Conservation (phyloP, 2,888 invertebrate species). For the Erebia aethiops region DNA sequence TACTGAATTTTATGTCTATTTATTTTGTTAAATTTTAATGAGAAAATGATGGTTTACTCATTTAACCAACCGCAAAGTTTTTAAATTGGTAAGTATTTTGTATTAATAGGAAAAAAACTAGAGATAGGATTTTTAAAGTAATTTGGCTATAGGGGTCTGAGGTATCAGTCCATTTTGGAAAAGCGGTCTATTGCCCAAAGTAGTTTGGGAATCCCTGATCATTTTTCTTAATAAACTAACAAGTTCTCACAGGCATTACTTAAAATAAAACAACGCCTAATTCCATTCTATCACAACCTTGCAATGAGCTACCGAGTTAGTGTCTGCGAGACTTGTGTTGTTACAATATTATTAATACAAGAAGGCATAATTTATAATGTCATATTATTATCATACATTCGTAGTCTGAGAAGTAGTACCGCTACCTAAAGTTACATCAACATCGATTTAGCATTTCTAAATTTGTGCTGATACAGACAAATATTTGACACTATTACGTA, state of each 20-base stretch:
- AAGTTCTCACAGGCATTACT: slow-evolving; percentile 62
- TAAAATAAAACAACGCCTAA: slow-evolving; percentile 55
- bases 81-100: too few species aligned
- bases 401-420: not conserved
- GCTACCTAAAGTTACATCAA: slow-evolving; percentile 1
- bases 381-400: not conserved
- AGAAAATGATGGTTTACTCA: too few species aligned
- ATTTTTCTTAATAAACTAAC: not conserved
- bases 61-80: too few species aligned
- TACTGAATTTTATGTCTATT: too few species aligned
- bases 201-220: too few species aligned
- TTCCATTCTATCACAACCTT: slow-evolving; percentile 73
- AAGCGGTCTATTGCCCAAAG: too few species aligned
- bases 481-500: not conserved
- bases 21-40: too few species aligned
- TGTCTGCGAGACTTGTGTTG: slow-evolving; percentile 13
- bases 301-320: slow-evolving; percentile 62
- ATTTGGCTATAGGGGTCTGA: too few species aligned
- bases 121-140: too few species aligned
- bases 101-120: too few species aligned
- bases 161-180: too few species aligned
- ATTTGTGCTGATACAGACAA: slow-evolving; percentile 3
- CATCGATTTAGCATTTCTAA: not conserved
- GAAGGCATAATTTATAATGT: too few species aligned
- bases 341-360: slow-evolving; percentile 1